Conservation (phyloP, 2,888 invertebrate species). For the Vanessa cardui region DNA sequence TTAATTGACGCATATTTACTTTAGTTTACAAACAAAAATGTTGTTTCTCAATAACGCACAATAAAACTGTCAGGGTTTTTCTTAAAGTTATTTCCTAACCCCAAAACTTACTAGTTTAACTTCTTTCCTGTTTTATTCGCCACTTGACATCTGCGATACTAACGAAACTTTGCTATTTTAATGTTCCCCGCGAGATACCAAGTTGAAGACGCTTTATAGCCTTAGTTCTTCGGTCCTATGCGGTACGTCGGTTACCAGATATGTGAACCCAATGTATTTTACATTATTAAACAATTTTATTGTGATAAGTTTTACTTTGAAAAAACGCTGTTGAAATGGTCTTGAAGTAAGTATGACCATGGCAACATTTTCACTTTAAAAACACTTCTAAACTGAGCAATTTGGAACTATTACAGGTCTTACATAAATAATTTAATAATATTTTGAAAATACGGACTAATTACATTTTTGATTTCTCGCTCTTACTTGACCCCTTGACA, state of each 20-base stretch:
- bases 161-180: constrained; percentile 33
- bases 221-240: constrained; percentile 31
- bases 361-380: too few relatives aligned
- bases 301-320: not conserved
- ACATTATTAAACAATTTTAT: not conserved
- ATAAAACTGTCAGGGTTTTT: constrained; percentile 20
- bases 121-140: constrained; percentile 28
- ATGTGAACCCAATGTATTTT: not conserved
- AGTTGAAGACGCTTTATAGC: constrained; percentile 31
- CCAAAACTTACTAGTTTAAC: constrained; percentile 32
- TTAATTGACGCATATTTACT: not conserved
- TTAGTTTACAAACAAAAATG: not conserved
- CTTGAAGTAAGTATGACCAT: too few relatives aligned
- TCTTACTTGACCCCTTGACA: too few relatives aligned
- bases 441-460: too few relatives aligned
- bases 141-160: constrained; percentile 32
- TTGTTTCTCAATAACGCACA: not conserved
- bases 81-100: constrained; percentile 9
- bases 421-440: too few relatives aligned
- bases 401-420: too few relatives aligned
- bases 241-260: constrained; percentile 20
- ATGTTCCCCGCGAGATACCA: constrained; percentile 29
- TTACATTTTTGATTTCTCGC: too few relatives aligned
- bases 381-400: too few relatives aligned
- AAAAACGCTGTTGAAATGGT: too few relatives aligned